Percentiles rank a stretch among this genome's conserved stretches.
phyloP scores from a whole-genome alignment of 2,113 vertebrate species.

The Pongo abelii region DNA sequence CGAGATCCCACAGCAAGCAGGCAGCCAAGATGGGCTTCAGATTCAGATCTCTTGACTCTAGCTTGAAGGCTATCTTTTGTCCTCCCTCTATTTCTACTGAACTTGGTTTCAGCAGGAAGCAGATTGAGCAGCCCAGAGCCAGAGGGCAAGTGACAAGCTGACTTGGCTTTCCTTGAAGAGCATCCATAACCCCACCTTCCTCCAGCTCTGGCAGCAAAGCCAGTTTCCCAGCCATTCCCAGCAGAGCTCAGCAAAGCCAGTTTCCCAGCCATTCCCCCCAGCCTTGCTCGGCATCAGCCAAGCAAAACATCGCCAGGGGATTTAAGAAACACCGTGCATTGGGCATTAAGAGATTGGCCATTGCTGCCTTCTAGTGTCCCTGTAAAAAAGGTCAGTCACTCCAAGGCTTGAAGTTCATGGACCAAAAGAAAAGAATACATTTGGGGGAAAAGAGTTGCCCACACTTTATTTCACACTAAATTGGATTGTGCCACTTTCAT shows the following conservation, averaged over 20 bases:
- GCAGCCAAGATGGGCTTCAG: neutral
- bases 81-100: neutral
- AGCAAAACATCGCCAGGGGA: neutral
- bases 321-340: neutral
- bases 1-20: neutral
- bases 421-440: neutral
- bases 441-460: neutral
- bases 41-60: neutral
- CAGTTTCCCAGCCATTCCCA: neutral
- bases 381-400: neutral
- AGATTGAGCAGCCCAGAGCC: neutral
- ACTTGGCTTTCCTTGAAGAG: neutral
- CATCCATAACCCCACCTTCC: too few species aligned
- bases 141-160: neutral
- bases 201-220: neutral
- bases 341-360: neutral
- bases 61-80: neutral
- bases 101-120: conserved; percentile 3
- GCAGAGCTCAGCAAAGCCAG: neutral
- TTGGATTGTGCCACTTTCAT: neutral
- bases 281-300: neutral
- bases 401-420: neutral
- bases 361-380: neutral
- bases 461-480: neutral
- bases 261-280: neutral